Percentiles rank a stretch among this genome's conserved stretches.
Evolutionary conservation across 2,113 vertebrate genomes (phyloP).

Genomic region (Mohoua ochrocephala): DNA sequence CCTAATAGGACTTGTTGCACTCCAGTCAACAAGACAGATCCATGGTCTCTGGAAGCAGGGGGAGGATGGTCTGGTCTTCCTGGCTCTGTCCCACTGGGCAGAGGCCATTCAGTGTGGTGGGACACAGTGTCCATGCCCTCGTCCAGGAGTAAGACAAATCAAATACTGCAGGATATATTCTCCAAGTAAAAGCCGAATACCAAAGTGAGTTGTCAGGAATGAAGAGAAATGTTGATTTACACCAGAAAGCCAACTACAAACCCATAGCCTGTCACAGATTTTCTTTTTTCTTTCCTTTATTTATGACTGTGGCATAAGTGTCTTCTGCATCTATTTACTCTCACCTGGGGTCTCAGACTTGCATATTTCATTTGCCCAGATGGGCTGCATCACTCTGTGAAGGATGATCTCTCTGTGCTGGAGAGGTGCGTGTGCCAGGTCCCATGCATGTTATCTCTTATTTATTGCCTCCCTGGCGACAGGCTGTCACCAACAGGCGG

Average conservation of each 20-base stretch:
- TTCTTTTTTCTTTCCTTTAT: not conserved
- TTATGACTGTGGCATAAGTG: not conserved
- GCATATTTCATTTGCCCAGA: conserved; percentile 13
- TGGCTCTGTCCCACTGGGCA: not conserved
- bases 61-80: not conserved
- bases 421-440: conserved; percentile 1
- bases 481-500: not conserved
- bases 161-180: not conserved
- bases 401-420: not conserved
- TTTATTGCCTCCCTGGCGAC: conserved; percentile 37
- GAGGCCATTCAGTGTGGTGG: not conserved
- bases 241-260: not conserved
- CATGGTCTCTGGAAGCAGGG: not conserved
- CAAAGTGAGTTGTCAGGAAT: not conserved
- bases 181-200: not conserved
- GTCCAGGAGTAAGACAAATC: not conserved
- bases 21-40: not conserved
- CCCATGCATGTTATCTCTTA: conserved; percentile 6
- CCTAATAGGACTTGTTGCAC: not conserved
- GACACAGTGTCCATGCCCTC: not conserved
- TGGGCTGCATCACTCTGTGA: not conserved
- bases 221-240: not conserved
- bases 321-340: conserved; percentile 5
- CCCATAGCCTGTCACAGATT: not conserved
- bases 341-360: not conserved